Conservation (phyloP, 2,797 vertebrate genomes). For the Sandelia bainsii region DNA sequence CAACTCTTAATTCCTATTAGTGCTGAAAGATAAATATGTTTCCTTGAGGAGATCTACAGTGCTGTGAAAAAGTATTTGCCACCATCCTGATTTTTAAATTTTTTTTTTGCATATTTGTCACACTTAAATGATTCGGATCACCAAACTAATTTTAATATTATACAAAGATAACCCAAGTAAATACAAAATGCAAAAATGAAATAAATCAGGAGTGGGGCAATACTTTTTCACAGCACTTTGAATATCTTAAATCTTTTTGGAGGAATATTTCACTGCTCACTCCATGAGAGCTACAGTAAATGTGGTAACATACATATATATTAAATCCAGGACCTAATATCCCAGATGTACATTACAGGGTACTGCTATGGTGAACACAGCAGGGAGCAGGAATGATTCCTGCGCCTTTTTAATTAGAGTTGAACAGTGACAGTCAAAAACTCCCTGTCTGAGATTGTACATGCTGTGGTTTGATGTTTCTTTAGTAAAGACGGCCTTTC, state of each 20-base stretch:
- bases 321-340: slow-evolving; percentile 50
- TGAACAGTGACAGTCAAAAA: slow-evolving; percentile 59
- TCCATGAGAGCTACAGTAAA: slow-evolving; percentile 35
- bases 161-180: no score
- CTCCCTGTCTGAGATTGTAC: slow-evolving; percentile 60
- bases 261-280: slow-evolving; percentile 36
- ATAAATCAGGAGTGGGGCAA: no score
- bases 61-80: no score
- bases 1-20: slow-evolving; percentile 18
- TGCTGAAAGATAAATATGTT: slow-evolving; percentile 52
- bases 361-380: slow-evolving; percentile 53
- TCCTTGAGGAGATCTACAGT: slow-evolving; percentile 40
- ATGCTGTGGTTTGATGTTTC: slow-evolving; percentile 68
- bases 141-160: no score
- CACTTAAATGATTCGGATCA: no score
- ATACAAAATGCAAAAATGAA: no score
- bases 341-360: slow-evolving; percentile 46
- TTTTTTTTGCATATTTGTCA: no score
- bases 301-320: slow-evolving; percentile 57
- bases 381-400: slow-evolving; percentile 51
- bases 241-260: slow-evolving; percentile 55
- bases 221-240: no score
- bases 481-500: slow-evolving; percentile 59
- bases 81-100: no score
- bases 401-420: slow-evolving; percentile 74